These are phyloP conservation scores for Fringilla coelebs DNA, from an alignment of 2,797 vertebrate genomes.

Conservation along the genomic window DNA sequence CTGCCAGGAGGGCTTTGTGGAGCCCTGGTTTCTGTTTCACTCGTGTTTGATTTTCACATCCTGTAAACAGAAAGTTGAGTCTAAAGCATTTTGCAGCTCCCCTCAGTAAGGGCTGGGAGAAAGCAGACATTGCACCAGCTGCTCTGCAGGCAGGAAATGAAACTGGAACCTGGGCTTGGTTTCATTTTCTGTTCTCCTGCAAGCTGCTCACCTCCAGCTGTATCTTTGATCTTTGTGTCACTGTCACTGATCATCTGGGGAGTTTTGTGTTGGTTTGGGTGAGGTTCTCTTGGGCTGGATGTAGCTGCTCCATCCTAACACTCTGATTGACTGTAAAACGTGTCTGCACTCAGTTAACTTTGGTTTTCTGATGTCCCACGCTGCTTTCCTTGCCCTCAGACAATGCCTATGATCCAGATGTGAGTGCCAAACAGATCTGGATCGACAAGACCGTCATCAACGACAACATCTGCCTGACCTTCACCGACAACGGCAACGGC, in stretches of 20 bases:
- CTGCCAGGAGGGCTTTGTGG: not conserved
- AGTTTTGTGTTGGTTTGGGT: not conserved
- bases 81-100: not conserved
- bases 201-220: not conserved
- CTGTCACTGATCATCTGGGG: not conserved
- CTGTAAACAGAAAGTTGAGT: not conserved
- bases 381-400: constrained; percentile 73
- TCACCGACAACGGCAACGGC: constrained; percentile 92
- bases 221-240: not conserved
- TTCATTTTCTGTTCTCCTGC: not conserved
- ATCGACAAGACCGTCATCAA: constrained; percentile 88
- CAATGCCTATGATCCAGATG: constrained; percentile 96
- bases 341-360: not conserved
- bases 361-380: not conserved
- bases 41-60: not conserved
- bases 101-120: not conserved
- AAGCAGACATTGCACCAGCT: not conserved
- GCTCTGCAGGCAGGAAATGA: not conserved
- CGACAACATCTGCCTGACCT: constrained; percentile 81
- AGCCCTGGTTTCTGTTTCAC: not conserved
- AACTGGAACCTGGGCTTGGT: not conserved
- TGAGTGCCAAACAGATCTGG: constrained; percentile 92
- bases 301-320: not conserved
- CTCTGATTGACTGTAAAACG: not conserved
- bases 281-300: not conserved